Base-by-base conservation (phyloP, 2,113 vertebrate species). In the Protobothrops mucrosquamatus region DNA sequence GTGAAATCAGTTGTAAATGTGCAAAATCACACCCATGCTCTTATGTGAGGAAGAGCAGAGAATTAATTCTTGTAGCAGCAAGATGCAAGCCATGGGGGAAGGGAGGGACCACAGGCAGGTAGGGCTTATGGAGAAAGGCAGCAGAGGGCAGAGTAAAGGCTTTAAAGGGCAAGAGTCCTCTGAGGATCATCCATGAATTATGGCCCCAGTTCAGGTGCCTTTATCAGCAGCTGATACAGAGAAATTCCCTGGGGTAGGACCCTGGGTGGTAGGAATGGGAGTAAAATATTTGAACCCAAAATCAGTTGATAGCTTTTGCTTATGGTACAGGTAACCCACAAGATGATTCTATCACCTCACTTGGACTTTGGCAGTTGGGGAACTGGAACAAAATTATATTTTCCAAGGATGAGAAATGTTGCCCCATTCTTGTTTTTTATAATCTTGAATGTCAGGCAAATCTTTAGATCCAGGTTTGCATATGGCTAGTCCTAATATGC, bases 1-100 rank as follows among this genome's bases (percentile, higher is more conserved):
- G 56, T 86, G 74, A 93, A 93, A 90, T 93, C 88, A 86, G 89
- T 93, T 81, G 46, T 90, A 55, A 93, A 93, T 34, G 55, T 61
- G 56, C 88, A 90, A 90, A 86, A 52, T 90, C 55, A 89, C 74
- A 86, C 92, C 74, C 74, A 4, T 3, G 55, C 85, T 46, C 14
- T 26, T 34, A 43, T 86, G 69, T 85, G 88, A 90, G 57, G 55
- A 46, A 90, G 8, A 59, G 64, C 2, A 4, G 59, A 92, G 59
- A 86, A 85, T 93, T 93, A 89, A 93, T 93, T 86, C 43, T 39
- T 86, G 74, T 51, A 90, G 55, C 88, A 10, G 43, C 6, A 90
- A 61, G 88, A 92, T 46, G 59, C 86, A 43, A n/a, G 48, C 22
- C n/a, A 6, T 34, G 59, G 87, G 22, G 23, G 51, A n/a, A 39